Evolutionary conservation across 2,888 invertebrate genomes (phyloP).

Genomic region (Cephus nigrinus): DNA sequence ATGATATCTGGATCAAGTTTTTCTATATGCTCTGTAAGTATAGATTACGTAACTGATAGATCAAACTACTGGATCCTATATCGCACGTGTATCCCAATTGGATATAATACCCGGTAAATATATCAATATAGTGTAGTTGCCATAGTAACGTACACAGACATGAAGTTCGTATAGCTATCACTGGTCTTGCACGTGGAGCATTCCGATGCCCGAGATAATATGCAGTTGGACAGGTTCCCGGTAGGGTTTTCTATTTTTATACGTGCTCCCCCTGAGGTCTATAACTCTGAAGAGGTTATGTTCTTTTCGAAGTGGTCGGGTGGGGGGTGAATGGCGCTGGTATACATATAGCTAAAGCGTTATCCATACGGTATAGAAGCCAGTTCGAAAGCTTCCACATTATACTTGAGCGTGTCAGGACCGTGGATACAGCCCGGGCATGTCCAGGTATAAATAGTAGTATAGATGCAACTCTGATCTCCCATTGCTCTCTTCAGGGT

Average conservation of each 20-base stretch:
- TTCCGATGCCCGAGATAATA: constrained; percentile 55
- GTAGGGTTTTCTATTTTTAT: constrained; percentile 53
- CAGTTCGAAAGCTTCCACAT: not conserved
- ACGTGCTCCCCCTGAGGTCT: constrained; percentile 31
- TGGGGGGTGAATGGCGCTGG: not conserved
- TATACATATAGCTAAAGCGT: not conserved
- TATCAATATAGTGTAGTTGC: not conserved
- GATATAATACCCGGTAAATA: not conserved
- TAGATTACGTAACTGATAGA: not conserved
- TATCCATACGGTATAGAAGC: not conserved
- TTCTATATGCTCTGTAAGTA: not conserved
- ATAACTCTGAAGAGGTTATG: constrained; percentile 17
- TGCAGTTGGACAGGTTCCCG: constrained; percentile 57
- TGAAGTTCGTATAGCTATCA: not conserved
- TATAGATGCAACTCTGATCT: not conserved
- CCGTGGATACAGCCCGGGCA: not conserved
- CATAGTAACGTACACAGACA: not conserved
- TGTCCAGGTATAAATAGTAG: not conserved
- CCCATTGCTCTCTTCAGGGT: not conserved
- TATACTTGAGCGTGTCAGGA: not conserved
- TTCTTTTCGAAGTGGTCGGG: not conserved
- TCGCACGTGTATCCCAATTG: not conserved
- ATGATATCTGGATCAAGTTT: not conserved
- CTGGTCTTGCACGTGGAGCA: constrained; percentile 29
- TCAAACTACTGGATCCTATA: not conserved